A percentile compares a stretch with the other conserved stretches of the same genome.
Evolutionary conservation across 1,140 invertebrate genomes (phyloP).

Genomic region (Plectrocnemia conspersa): DNA sequence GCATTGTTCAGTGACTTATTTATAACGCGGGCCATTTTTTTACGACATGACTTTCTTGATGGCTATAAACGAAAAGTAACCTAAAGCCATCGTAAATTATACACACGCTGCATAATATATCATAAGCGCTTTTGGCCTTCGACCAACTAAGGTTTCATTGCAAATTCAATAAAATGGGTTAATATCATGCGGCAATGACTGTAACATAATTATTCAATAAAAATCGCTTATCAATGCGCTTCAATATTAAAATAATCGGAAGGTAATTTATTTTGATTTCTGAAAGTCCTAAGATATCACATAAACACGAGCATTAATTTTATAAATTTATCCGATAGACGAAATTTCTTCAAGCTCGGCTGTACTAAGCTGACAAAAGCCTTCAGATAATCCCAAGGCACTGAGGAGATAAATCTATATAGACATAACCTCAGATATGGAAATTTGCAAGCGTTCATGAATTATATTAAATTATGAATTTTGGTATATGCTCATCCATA

Average conservation of each 20-base stretch:
- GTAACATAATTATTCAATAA: neutral
- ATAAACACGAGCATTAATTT: neutral
- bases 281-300: neutral
- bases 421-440: too few relatives aligned
- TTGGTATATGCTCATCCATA: too few relatives aligned
- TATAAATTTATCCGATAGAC: neutral
- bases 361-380: conserved; percentile 19
- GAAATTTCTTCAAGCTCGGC: conserved; percentile 8
- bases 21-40: too few relatives aligned
- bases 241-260: neutral
- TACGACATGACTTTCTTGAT: too few relatives aligned
- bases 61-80: too few relatives aligned
- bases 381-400: conserved; percentile 22
- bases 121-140: too few relatives aligned
- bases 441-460: too few relatives aligned
- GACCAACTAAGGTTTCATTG: too few relatives aligned
- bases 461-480: too few relatives aligned
- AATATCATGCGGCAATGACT: neutral
- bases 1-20: neutral
- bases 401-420: conserved; percentile 24
- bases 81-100: too few relatives aligned
- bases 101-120: too few relatives aligned
- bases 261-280: neutral
- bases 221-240: neutral
- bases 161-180: too few relatives aligned